Base-by-base conservation (phyloP, 1,140 invertebrate species). In the Pinna nobilis region DNA sequence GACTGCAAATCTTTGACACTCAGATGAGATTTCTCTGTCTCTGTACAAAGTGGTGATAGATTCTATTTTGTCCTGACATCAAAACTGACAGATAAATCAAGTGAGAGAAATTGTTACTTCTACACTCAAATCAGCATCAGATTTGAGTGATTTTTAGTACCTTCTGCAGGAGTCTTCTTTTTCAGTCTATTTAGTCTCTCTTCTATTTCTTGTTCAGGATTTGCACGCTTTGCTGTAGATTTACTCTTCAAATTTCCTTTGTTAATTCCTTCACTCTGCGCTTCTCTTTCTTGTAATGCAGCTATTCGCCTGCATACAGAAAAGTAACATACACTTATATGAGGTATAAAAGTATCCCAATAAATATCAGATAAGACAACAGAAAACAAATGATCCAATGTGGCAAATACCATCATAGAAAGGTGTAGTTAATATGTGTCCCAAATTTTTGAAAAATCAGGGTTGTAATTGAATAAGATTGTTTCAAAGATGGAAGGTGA, bases 111-210 rank as follows among this genome's bases (percentile, higher is more conserved):
- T n/a, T n/a, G n/a, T n/a, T n/a, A n/a, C n/a, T n/a, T n/a, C n/a
- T n/a, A 68, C 60, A 15, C 75, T 76, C 9, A 41, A 68, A 60
- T 60, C 69, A 32, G 51, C 51, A 32, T 33, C 23, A 33, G 41
- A 49, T 6, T 32, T 6, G 3, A 64, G 41, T 44, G 23, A 6
- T 13, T 7, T 11, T 2, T 2, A 18, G 41, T 30, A 57, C 53
- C 37, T 57, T 68, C 51, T 44, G 39, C 51, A 23, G 66, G 51
- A n/a, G 53, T 50, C 69, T 78, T 80, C 59, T 82, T 79, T 67
- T 79, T 79, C 9, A 86, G 74, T 64, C 81, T 84, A 33, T 83
- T 79, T 0, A 86, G 71, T 57, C 85, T 78, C 68, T 84, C 57
- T 25, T 78, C 78, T 41, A 86, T 83, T 55, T 84, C 84, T 51